Base-by-base conservation (phyloP, 2,113 vertebrate genomes). In the Cygnus buccinator region DNA sequence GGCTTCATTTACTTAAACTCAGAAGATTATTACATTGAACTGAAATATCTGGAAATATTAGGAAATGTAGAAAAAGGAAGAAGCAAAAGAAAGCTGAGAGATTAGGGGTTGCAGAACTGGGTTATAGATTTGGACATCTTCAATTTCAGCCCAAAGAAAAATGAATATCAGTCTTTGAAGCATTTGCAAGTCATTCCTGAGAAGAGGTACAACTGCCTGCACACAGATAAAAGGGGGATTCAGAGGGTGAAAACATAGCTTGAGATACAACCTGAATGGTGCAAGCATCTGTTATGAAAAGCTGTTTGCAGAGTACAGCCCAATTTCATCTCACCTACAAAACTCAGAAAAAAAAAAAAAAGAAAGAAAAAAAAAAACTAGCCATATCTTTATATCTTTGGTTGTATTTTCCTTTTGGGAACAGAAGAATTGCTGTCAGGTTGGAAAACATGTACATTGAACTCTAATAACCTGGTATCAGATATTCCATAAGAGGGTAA, bases 41-140 rank as follows among this genome's bases (percentile, higher is more conserved):
- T 46, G 43, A 92, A 93, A 63, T 76, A 67, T 13, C 35, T 71
- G 10, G 48, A 62, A 93, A 81, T 18, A 75, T 52, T 31, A 89
- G 9, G 15, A 67, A 72, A 75, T 20, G 16, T 19, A 84, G 17
- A 52, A 81, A 72, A 21, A 26, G 1, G 5, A 6, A 75, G 15
- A 90, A 63, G 10, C 6, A 63, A 75, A 91, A 89, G 25, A 52
- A 71, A 63, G 17, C 75, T 7, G 13, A 46, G 26, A 82, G 73
- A 54, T 67, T 0, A 2, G 72, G 50, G 17, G 4, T 4, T 43
- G 67, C 18, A 23, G 23, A 28, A 31, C 5, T 35, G 10, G 14
- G 73, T 67, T 80, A 50, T 31, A 77, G 31, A 70, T 86, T 33
- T 90, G 5, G 77, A 46, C 1, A 20, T 46, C 50, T 73, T 84